These are phyloP conservation scores for Aplidium turbinatum DNA, from an alignment of 23 tunicate genomes.

Conservation along the genomic window DNA sequence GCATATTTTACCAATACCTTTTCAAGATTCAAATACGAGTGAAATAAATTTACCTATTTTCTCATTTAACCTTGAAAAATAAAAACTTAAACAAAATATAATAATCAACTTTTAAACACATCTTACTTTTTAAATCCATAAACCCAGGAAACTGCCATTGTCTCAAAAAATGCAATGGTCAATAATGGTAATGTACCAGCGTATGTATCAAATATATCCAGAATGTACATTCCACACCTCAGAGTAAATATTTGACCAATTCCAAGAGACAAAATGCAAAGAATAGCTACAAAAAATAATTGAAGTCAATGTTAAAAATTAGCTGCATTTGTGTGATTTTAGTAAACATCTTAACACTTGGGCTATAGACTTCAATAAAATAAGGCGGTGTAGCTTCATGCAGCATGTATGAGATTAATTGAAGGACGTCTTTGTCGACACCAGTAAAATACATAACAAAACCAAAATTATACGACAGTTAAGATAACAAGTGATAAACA, in stretches of 20 bases:
- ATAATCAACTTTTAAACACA: too few species aligned
- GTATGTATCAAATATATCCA: conserved; percentile 87
- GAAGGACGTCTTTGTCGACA: too few species aligned
- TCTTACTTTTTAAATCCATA: conserved; percentile 78
- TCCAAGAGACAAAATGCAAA: conserved; percentile 52
- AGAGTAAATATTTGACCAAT: conserved; percentile 69
- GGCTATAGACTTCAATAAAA: too few species aligned
- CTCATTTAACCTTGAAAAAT: too few species aligned
- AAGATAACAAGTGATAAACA: background rate
- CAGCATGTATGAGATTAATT: too few species aligned
- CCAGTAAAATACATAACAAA: too few species aligned
- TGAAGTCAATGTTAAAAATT: background rate
- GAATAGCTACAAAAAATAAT: conserved; percentile 47
- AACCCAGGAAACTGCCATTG: conserved; percentile 74
- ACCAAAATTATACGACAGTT: too few species aligned
- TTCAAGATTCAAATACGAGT: too few species aligned
- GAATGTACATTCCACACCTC: conserved; percentile 77
- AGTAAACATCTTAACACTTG: background rate
- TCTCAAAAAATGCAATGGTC: conserved; percentile 89
- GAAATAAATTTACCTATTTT: too few species aligned
- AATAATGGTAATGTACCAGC: conserved; percentile 93
- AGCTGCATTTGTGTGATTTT: background rate
- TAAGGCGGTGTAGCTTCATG: too few species aligned
- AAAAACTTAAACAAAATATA: too few species aligned
- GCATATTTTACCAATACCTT: too few species aligned